Percentiles rank a stretch among this genome's conserved stretches.
Evolutionary conservation across 2,888 invertebrate genomes (phyloP).

Genomic region (Pseudoips prasinana): DNA sequence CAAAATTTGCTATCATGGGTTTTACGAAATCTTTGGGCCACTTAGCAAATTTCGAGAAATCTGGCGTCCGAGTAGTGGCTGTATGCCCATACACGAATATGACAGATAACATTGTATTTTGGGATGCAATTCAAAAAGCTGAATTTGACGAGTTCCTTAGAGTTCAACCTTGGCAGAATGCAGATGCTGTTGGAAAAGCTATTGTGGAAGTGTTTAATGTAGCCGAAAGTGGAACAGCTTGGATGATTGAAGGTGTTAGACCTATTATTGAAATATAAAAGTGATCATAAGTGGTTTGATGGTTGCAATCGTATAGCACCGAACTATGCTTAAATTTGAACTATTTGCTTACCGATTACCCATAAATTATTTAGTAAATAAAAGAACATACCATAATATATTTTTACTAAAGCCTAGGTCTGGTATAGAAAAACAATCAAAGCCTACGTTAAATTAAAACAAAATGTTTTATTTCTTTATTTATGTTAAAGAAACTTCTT

Average conservation of each 20-base stretch:
- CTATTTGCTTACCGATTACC: too few relatives aligned
- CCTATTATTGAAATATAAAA: slow-evolving; percentile 12
- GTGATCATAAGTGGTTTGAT: too few relatives aligned
- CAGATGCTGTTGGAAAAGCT: slow-evolving; percentile 19
- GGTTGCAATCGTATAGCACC: too few relatives aligned
- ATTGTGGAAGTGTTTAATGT: slow-evolving; percentile 33
- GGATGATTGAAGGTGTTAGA: slow-evolving; percentile 22
- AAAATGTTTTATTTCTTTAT: too few relatives aligned
- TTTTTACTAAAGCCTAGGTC: too few relatives aligned
- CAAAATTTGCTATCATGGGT: slow-evolving; percentile 74
- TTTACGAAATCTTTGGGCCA: slow-evolving; percentile 62
- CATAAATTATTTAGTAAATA: too few relatives aligned
- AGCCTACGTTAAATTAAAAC: too few relatives aligned
- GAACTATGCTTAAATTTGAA: too few relatives aligned
- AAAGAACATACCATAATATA: too few relatives aligned
- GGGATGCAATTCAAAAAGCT: neutral
- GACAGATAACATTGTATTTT: neutral
- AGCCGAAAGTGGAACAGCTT: slow-evolving; percentile 22
- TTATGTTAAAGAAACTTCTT: too few relatives aligned
- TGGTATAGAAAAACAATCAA: too few relatives aligned
- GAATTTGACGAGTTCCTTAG: slow-evolving; percentile 9
- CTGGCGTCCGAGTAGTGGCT: slow-evolving; percentile 43
- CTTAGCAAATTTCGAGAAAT: slow-evolving; percentile 52
- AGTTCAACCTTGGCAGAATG: slow-evolving; percentile 39
- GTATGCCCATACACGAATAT: slow-evolving; percentile 19